Base-by-base conservation (phyloP, 2,888 invertebrate species). In the Argyresthia goedartella region DNA sequence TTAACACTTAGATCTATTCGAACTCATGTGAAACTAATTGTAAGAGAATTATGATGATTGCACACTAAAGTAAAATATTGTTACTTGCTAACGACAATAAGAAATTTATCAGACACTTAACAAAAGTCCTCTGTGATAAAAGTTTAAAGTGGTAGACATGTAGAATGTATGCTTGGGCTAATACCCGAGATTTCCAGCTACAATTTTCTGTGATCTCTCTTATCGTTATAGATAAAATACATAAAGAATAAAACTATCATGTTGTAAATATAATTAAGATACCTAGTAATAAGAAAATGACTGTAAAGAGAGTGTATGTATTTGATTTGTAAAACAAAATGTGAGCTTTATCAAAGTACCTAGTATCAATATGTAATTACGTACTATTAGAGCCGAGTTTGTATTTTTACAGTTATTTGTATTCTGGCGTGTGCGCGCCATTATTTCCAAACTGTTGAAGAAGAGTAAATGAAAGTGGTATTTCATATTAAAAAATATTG, bases 131-230 rank as follows among this genome's bases (percentile, higher is more conserved):
- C 84, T 85, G 86, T 86, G 86, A 86, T 85, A 86, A 79, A 71
- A 73, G 73, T 67, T 64, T 70, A 70, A 80, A 78, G 84, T 85
- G 85, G 85, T 84, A 84, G 78, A 81, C 67, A 69, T 71, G 64
- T 73, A 76, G 73, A 73, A 4, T 35, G 67, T 75, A 77, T 72
- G 77, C 75, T 81, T 82, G 81, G 73, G 71, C 72, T 74, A 72
- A 74, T 76, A 84, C 80, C 80, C 79, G 74, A 82, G 78, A 84
- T 86, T 87, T 86, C 85, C 86, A 86, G 87, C 87, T 87, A 87
- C 87, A 85, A 86, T 87, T 87, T 86, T 87, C 87, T 88, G 88
- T 88, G 88, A 88, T 88, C 88, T 88, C 88, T 87, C 79, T 78
- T 80, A 85, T 81, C 81, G 77, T 78, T 80, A 71, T 84, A 84